phyloP scores from a whole-genome alignment of 2,113 vertebrate species.

The Oncorhynchus kisutch region DNA sequence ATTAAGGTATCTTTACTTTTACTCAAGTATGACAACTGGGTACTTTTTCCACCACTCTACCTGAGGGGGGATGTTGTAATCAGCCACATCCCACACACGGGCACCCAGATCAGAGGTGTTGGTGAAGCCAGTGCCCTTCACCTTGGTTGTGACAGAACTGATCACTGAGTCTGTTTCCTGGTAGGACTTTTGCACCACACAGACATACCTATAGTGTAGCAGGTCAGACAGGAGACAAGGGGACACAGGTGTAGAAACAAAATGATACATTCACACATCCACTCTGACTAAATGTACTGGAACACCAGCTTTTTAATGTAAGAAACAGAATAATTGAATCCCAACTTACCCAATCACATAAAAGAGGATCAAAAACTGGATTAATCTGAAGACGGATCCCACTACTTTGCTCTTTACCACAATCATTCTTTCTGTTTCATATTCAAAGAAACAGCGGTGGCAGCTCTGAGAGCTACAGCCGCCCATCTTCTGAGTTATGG shows the following conservation, averaged over 20 bases:
- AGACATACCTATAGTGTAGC: conserved; percentile 5
- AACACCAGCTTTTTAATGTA: neutral
- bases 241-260: neutral
- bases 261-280: neutral
- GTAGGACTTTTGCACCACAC: conserved; percentile 67
- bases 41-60: conserved; percentile 41
- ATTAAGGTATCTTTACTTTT: too few species aligned
- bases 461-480: conserved; percentile 15
- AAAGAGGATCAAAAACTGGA: conserved; percentile 80
- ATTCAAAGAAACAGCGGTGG: conserved; percentile 74
- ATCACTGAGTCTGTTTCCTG: conserved; percentile 58
- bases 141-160: conserved; percentile 53
- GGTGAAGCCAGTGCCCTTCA: conserved; percentile 72
- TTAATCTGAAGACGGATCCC: conserved; percentile 79
- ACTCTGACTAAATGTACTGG: neutral
- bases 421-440: conserved; percentile 84
- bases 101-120: conserved; percentile 66
- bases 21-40: too few species aligned
- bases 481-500: neutral
- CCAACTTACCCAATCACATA: conserved; percentile 85
- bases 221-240: neutral
- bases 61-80: conserved; percentile 81
- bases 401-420: conserved; percentile 78
- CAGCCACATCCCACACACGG: conserved; percentile 76
- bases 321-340: too few species aligned